phyloP scores from a whole-genome alignment of 1,140 invertebrate genomes.

The Contarinia nasturtii region DNA sequence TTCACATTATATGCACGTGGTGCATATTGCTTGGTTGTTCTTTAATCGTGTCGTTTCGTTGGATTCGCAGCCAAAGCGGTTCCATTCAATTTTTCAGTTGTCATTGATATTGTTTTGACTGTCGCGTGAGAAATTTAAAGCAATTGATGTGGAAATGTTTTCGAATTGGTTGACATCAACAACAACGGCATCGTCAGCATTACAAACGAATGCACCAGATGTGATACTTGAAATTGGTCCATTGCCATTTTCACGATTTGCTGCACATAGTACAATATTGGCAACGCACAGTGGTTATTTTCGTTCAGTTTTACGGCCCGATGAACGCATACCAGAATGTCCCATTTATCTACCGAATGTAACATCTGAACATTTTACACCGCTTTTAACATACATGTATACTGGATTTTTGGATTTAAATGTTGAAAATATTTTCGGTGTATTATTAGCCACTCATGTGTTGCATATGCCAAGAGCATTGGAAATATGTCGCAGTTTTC shows the following conservation, averaged over 20 bases:
- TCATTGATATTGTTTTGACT: not conserved
- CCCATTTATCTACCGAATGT: conserved; percentile 21
- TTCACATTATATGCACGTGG: not conserved
- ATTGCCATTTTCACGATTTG: conserved; percentile 35
- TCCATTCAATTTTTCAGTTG: no score
- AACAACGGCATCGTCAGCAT: conserved; percentile 10
- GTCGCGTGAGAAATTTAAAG: not conserved
- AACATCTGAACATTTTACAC: conserved; percentile 46
- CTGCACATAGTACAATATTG: conserved; percentile 43
- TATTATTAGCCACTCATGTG: conserved; percentile 49
- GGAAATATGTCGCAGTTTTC: conserved; percentile 37
- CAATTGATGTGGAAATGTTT: conserved; percentile 13
- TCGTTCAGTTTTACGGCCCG: conserved; percentile 28
- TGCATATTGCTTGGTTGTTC: not conserved
- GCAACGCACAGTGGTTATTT: conserved; percentile 52
- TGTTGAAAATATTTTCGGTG: conserved; percentile 49
- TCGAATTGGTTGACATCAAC: conserved; percentile 22
- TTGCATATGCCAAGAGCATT: conserved; percentile 55
- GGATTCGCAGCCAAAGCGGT: no score
- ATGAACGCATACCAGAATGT: conserved; percentile 14
- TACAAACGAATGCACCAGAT: conserved; percentile 31
- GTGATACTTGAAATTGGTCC: conserved; percentile 42
- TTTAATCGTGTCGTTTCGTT: no score
- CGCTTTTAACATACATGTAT: conserved; percentile 56
- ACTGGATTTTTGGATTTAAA: conserved; percentile 51